A percentile compares a stretch with the other conserved stretches of the same genome.
Evolutionary conservation across 2,113 vertebrate species (phyloP).

Genomic region (Ariopsis seemanni): DNA sequence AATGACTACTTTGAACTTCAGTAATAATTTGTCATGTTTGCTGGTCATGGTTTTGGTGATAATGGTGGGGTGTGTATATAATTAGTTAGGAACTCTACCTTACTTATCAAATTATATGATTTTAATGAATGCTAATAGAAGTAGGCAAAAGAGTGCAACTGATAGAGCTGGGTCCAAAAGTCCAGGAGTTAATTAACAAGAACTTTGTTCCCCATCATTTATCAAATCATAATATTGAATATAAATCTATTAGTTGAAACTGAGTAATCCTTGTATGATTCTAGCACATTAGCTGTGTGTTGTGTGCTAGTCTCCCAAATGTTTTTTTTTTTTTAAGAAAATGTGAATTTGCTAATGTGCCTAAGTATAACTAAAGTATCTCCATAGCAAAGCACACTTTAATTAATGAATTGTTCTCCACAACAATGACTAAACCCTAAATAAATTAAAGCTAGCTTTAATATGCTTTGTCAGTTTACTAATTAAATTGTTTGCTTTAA

Average conservation of each 20-base stretch:
- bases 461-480: neutral
- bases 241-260: neutral
- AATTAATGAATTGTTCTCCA: neutral
- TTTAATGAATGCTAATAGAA: too few relatives aligned
- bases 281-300: neutral
- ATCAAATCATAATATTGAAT: too few relatives aligned
- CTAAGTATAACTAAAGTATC: neutral
- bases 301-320: too few relatives aligned
- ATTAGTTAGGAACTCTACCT: neutral
- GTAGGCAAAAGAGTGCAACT: too few relatives aligned
- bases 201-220: neutral
- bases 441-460: neutral
- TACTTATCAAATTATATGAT: constrained; percentile 11
- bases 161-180: neutral
- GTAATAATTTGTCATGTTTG: neutral
- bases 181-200: neutral
- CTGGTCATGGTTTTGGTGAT: neutral
- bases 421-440: neutral
- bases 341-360: too few relatives aligned
- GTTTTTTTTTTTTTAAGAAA: too few relatives aligned
- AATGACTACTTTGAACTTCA: neutral
- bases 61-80: neutral
- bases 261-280: neutral
- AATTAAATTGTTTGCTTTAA: neutral
- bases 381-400: neutral